Conservation (phyloP, 2,113 vertebrate genomes). For the Lagopus leucura region DNA sequence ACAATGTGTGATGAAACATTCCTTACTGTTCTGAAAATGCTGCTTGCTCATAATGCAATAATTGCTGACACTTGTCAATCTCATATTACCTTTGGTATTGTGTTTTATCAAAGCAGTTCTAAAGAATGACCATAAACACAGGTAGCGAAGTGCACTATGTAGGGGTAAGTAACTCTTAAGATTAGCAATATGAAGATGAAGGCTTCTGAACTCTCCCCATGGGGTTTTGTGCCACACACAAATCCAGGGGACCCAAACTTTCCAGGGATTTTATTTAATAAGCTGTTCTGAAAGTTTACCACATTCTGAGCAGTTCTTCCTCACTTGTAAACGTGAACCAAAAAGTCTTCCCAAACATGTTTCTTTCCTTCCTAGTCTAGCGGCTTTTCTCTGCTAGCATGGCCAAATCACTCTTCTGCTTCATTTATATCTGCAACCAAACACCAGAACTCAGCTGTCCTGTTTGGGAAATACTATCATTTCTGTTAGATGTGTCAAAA, state of each 20-base stretch:
- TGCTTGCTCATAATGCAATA: not conserved
- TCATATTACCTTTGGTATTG: not conserved
- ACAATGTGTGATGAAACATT: not conserved
- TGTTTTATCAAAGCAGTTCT: not conserved
- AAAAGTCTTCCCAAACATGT: rapidly evolving
- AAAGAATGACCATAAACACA: not conserved
- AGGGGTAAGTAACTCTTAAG: not conserved
- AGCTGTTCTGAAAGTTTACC: not conserved
- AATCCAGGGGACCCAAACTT: not conserved
- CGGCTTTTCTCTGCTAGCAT: not conserved
- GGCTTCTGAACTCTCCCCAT: not conserved
- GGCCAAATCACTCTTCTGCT: not conserved
- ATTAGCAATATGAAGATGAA: not conserved
- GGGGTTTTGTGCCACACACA: not conserved
- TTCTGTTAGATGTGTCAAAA: not conserved
- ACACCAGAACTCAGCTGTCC: not conserved
- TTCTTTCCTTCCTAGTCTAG: not conserved
- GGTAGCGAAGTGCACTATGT: not conserved
- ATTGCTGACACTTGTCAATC: not conserved
- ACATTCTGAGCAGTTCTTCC: not conserved
- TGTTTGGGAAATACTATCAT: not conserved
- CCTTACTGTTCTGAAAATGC: not conserved
- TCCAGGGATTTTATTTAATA: not conserved
- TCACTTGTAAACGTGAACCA: not conserved
- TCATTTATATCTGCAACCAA: not conserved